These are phyloP conservation scores for Bimastos eiseni DNA, from an alignment of 2,888 invertebrate genomes.

Conservation along the genomic window DNA sequence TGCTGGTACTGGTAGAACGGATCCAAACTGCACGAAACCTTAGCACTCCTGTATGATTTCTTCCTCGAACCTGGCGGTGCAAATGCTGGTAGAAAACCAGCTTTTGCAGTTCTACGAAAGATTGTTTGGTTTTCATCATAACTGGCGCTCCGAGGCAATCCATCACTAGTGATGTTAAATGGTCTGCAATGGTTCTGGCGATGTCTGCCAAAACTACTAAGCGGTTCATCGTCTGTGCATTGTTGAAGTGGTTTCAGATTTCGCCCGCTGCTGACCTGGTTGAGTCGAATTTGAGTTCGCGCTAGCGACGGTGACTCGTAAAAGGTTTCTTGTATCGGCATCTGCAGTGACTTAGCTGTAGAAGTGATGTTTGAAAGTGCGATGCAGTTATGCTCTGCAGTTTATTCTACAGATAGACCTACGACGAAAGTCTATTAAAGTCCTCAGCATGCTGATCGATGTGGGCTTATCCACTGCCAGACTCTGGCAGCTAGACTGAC, in stretches of 20 bases:
- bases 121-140: not conserved
- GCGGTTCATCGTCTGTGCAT: not conserved
- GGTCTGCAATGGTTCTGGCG: not conserved
- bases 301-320: not conserved
- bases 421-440: not conserved
- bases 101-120: no score
- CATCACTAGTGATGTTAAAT: not conserved
- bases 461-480: no score
- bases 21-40: no score
- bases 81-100: no score
- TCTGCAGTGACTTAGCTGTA: no score
- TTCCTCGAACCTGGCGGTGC: no score
- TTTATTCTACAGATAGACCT: not conserved
- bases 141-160: not conserved
- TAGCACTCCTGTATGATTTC: no score
- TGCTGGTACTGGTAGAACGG: no score
- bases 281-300: not conserved
- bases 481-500: no score
- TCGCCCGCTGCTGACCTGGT: not conserved
- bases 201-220: not conserved
- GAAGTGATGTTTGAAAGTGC: not conserved
- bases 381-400: not conserved
- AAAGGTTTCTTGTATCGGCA: not conserved
- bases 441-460: no score
- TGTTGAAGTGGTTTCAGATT: not conserved